Evolutionary conservation across 1,140 invertebrate species (phyloP).

Genomic region (Oppia nitens): DNA sequence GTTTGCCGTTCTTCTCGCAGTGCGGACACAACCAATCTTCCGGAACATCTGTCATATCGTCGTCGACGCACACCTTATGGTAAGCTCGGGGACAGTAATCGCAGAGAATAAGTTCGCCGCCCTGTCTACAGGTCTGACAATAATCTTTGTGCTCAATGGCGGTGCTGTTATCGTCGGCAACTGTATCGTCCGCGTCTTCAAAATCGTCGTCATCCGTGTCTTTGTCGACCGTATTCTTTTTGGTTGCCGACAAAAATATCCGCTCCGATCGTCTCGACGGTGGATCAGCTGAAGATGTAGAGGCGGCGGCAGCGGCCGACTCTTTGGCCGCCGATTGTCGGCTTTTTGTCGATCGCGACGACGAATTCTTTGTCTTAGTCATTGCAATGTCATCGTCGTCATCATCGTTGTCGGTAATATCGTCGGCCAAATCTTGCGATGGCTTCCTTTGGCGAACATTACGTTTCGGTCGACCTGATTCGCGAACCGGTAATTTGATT

Average conservation of each 20-base stretch:
- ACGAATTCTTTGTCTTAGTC: background rate
- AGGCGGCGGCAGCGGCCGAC: background rate
- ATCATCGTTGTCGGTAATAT: constrained; percentile 41
- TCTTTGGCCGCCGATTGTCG: background rate
- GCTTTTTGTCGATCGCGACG: background rate
- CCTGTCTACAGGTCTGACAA: constrained; percentile 97
- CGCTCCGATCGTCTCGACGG: constrained; percentile 30
- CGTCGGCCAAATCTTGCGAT: constrained; percentile 54
- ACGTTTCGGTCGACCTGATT: constrained; percentile 31
- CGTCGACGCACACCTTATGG: constrained; percentile 91
- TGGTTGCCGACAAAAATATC: constrained; percentile 12
- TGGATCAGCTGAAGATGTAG: constrained; percentile 65
- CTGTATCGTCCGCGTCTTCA: background rate
- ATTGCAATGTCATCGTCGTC: constrained; percentile 77
- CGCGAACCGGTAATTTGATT: constrained; percentile 50
- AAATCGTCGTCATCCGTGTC: background rate
- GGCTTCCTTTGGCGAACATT: constrained; percentile 49
- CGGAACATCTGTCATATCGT: constrained; percentile 89
- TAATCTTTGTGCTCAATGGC: constrained; percentile 89
- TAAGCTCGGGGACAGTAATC: constrained; percentile 96
- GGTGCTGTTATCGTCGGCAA: background rate
- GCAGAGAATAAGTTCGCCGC: constrained; percentile 96
- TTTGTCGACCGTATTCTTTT: background rate
- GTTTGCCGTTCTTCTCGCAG: constrained; percentile 63
- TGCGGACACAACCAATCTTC: constrained; percentile 99